Base-by-base conservation (phyloP, 2,888 invertebrate species). In the Agrotis puta region DNA sequence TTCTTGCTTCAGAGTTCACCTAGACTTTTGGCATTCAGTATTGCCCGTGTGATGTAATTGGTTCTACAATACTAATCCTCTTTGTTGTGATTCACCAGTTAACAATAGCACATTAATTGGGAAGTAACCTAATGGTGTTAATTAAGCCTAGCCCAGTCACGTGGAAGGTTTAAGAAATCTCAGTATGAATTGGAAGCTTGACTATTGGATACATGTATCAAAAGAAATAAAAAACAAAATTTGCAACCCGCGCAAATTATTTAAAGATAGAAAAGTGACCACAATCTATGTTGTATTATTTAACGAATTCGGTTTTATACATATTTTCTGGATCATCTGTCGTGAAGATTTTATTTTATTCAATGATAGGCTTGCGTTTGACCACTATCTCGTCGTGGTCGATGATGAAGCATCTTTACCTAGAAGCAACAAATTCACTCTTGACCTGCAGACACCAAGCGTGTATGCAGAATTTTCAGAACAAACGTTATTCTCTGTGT, bases 61-160 rank as follows among this genome's bases (percentile, higher is more conserved):
- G 50, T 57, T 59, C 16, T 47, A 43, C 43, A 54, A 39, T 20
- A 18, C 18, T 45, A 45, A 61, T 51, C 61, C 11, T 56, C 70
- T 69, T 59, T 56, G 50, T 76, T 59, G 50, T 70, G 57, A 64
- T 53, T 70, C 74, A 77, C 48, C 62, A 63, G 48, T 63, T 71
- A 63, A 78, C 58, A 78, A 63, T 54, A 59, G 63, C 20, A 58
- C 13, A 70, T 58, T 78, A 45, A 63, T 78, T 63, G 58, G 47
- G 16, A 59, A 58, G 51, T 63, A 78, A 20, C 58, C 7, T 47
- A 20, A 63, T 18, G n/a, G 20, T 43, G 53, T 39, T 71, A 78
- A 71, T 64, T 50, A 59, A 70, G 62, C 47, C 47, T 33, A 22
- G 43, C 50, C 48, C 13, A 18, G 56, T n/a, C 50, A 39, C 39